A percentile compares a stretch with the other conserved stretches of the same genome.
phyloP scores from a whole-genome alignment of 2,113 vertebrate genomes.

The Oreochromis niloticus region DNA sequence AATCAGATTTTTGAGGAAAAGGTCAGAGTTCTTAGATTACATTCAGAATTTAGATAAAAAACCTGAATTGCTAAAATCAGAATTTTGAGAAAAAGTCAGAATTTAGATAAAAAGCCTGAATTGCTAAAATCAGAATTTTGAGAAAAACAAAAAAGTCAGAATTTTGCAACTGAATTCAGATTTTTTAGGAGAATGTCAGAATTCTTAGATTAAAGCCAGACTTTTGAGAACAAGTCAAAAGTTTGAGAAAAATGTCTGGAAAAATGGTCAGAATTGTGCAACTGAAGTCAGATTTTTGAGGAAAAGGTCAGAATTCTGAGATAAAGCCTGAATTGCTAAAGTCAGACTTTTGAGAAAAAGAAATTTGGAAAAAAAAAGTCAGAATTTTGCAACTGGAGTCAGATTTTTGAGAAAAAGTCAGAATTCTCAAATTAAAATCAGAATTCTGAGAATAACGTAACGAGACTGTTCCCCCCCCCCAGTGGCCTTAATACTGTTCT shows the following conservation, averaged over 20 bases:
- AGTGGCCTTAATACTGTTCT: background rate
- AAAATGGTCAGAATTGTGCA: background rate
- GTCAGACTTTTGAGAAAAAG: too few species aligned
- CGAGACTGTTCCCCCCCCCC: background rate
- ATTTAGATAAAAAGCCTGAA: background rate
- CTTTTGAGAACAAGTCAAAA: background rate
- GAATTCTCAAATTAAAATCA: background rate
- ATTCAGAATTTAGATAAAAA: too few species aligned
- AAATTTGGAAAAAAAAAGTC: too few species aligned
- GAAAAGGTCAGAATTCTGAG: too few species aligned
- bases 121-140: background rate
- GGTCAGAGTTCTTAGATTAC: too few species aligned
- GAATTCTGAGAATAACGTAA: background rate
- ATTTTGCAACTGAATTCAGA: background rate
- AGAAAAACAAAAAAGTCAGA: background rate
- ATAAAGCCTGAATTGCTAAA: too few species aligned
- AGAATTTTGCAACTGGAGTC: background rate
- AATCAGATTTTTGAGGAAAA: background rate
- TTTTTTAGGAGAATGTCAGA: background rate
- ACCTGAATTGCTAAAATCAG: too few species aligned
- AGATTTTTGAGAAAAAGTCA: background rate
- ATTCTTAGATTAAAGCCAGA: background rate
- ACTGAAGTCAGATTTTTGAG: too few species aligned
- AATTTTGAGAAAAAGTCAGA: too few species aligned
- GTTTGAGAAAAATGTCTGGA: background rate